A percentile compares a stretch with the other conserved stretches of the same genome.
Evolutionary conservation across 2,113 vertebrate species (phyloP).

Genomic region (Fulmarus glacialis): DNA sequence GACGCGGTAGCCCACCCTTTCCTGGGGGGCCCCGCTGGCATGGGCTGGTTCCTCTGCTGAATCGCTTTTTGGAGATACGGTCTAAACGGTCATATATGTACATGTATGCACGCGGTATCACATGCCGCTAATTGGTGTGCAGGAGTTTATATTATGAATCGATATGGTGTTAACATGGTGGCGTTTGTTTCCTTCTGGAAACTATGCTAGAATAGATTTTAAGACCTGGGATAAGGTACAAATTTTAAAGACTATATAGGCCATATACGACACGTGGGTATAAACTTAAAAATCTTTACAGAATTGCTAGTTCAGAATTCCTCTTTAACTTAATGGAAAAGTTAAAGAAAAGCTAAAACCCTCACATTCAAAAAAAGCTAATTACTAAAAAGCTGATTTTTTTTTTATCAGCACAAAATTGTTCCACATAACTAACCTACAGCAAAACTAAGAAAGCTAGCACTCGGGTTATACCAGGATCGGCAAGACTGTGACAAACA

Average conservation of each 20-base stretch:
- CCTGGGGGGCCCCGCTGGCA: background rate
- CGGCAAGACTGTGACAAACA: background rate
- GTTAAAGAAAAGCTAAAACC: background rate
- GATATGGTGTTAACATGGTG: background rate
- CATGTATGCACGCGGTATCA: fast-evolving
- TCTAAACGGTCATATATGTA: no score
- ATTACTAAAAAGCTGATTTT: background rate
- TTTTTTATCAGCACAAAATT: background rate
- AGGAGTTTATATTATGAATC: background rate
- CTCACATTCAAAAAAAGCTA: background rate
- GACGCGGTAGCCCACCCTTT: background rate
- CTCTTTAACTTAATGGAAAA: background rate
- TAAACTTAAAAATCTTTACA: background rate
- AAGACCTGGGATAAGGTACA: background rate
- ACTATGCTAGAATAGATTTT: background rate
- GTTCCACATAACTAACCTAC: background rate
- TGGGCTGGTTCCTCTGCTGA: fast-evolving
- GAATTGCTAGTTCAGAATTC: background rate
- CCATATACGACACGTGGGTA: fast-evolving
- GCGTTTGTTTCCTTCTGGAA: background rate
- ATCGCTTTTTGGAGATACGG: background rate
- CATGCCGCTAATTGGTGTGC: fast-evolving
- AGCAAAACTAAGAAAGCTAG: background rate
- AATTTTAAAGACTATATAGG: background rate
- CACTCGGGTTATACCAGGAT: fast-evolving